These are phyloP conservation scores for Zalophus californianus DNA, from an alignment of 2,797 vertebrate species.

Conservation along the genomic window DNA sequence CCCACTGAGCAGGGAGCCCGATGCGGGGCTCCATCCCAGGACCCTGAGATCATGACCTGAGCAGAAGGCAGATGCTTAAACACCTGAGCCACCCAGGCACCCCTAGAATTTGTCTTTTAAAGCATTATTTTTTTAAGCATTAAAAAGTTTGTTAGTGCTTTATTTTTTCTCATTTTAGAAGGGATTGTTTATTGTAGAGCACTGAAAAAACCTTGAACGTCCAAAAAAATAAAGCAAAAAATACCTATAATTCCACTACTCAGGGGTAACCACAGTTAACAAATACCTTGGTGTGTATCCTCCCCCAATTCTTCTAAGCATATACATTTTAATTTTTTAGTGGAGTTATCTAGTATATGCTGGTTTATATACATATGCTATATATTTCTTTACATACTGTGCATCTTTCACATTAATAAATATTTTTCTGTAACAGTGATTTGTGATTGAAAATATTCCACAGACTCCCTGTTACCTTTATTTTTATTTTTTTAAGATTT, in stretches of 20 bases:
- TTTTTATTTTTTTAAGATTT: not conserved
- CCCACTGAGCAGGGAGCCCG: too few relatives aligned
- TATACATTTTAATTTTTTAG: not conserved
- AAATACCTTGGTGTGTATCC: not conserved
- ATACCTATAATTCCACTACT: not conserved
- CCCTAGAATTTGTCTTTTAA: slow-evolving; percentile 11
- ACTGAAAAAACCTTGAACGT: slow-evolving; percentile 1
- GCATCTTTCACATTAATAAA: slow-evolving; percentile 15
- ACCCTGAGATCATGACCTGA: too few relatives aligned
- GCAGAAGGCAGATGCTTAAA: too few relatives aligned
- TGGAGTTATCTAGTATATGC: not conserved
- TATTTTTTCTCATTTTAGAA: not conserved
- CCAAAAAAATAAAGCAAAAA: not conserved
- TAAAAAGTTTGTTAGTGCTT: not conserved
- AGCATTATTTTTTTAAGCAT: not conserved
- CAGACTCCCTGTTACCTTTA: not conserved
- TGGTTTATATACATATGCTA: not conserved
- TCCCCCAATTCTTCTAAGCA: not conserved
- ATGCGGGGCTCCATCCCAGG: too few relatives aligned
- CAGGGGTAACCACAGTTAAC: not conserved
- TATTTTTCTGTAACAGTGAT: slow-evolving; percentile 49
- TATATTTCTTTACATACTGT: slow-evolving; percentile 14
- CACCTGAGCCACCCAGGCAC: too few relatives aligned
- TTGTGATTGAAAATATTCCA: slow-evolving; percentile 40
- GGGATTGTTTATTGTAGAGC: not conserved